Conservation (phyloP, 92 coral and sea anemone genomes). For the Heliopora coerulea region DNA sequence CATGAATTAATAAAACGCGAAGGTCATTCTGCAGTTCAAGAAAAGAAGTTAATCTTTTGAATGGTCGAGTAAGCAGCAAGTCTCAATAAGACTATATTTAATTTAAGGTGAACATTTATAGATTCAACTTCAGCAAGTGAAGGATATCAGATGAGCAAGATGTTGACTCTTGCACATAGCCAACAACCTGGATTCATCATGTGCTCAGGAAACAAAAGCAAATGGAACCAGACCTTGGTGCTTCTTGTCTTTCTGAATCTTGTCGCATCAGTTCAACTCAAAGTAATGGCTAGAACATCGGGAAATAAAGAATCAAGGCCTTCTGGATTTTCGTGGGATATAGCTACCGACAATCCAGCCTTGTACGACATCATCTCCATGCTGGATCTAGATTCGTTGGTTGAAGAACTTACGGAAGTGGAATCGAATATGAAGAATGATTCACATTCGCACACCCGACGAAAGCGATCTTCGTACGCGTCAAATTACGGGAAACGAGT, state of each 20-base stretch:
- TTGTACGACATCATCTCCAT: slow-evolving; percentile 7
- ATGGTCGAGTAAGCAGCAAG: slow-evolving; percentile 5
- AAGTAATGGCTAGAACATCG: not conserved
- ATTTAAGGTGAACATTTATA: not conserved
- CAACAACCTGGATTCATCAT: too few species aligned
- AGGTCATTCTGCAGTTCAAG: not conserved
- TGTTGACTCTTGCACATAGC: slow-evolving; percentile 1
- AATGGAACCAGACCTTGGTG: not conserved
- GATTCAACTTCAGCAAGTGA: slow-evolving; percentile 14
- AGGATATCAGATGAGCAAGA: not conserved
- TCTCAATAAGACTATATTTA: not conserved
- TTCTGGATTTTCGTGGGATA: slow-evolving; percentile 38
- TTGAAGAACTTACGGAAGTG: slow-evolving; percentile 6
- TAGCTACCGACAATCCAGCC: slow-evolving; percentile 28
- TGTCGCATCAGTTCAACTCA: not conserved
- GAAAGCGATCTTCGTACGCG: not conserved
- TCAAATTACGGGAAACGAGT: slow-evolving; percentile 5
- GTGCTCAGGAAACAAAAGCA: too few species aligned
- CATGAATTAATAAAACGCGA: not conserved
- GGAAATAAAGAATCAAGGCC: not conserved
- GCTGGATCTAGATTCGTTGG: slow-evolving; percentile 29
- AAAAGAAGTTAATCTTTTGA: not conserved
- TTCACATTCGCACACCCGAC: not conserved
- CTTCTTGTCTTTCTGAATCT: not conserved
- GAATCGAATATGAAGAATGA: not conserved